phyloP scores from a whole-genome alignment of 2,797 vertebrate genomes.

The Pipistrellus pygmaeus region DNA sequence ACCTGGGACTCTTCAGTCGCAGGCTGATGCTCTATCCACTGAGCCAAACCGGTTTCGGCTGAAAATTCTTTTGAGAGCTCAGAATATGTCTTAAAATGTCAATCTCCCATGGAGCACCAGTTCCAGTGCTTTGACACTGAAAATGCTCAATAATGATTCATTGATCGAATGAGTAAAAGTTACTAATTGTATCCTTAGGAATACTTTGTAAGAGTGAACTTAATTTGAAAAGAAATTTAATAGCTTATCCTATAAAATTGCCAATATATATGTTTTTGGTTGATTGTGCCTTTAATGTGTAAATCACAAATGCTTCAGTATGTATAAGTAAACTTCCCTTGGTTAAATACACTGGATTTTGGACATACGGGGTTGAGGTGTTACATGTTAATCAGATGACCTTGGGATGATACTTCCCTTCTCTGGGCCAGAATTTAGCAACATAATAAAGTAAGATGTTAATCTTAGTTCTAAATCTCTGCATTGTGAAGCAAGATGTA shows the following conservation, averaged over 20 bases:
- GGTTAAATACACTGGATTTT: neutral
- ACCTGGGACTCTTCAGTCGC: too few species aligned
- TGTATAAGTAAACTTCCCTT: neutral
- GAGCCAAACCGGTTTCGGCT: neutral
- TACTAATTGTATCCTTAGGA: neutral
- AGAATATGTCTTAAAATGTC: neutral
- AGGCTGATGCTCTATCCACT: too few species aligned
- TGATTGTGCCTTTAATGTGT: neutral
- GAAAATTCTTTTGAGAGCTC: neutral
- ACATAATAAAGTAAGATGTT: too few species aligned
- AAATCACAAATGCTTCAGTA: neutral
- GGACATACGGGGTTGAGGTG: too few species aligned
- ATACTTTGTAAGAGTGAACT: neutral
- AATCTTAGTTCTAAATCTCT: too few species aligned
- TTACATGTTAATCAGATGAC: neutral
- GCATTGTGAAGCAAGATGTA: too few species aligned
- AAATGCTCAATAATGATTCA: neutral
- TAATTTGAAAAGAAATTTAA: conserved; percentile 30
- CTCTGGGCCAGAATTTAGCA: neutral
- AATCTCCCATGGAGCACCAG: neutral
- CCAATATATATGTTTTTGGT: neutral
- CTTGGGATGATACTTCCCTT: neutral
- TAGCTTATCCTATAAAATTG: neutral
- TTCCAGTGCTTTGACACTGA: neutral
- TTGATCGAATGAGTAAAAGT: neutral